phyloP scores from a whole-genome alignment of 2,797 vertebrate genomes.

The Tenualosa ilisha region DNA sequence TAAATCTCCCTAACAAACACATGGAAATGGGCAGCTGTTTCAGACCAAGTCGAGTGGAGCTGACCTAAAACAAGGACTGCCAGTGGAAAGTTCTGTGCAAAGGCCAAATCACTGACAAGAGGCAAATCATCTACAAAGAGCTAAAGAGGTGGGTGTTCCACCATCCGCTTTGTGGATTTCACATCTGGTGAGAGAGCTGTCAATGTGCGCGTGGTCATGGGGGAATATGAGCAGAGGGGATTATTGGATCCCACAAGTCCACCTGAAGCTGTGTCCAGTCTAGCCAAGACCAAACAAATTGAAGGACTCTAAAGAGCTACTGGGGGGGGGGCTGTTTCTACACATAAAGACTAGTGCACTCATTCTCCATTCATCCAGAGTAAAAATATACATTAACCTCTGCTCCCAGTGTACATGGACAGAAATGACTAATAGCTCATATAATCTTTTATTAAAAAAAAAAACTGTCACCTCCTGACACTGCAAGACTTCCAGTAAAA shows the following conservation, averaged over 20 bases:
- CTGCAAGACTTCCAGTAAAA: neutral
- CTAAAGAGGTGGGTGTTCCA: neutral
- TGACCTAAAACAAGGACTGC: conserved; percentile 3
- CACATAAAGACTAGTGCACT: neutral
- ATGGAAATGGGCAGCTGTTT: neutral
- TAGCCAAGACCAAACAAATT: neutral
- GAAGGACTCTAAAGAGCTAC: neutral
- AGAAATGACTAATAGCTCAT: neutral
- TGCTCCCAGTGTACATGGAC: neutral
- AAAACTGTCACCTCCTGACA: neutral
- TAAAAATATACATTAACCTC: neutral
- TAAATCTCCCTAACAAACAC: neutral
- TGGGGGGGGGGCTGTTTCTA: neutral
- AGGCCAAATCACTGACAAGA: conserved; percentile 24
- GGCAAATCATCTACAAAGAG: neutral
- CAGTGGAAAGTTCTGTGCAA: conserved; percentile 9
- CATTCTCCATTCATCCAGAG: neutral
- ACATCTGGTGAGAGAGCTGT: conserved; percentile 28
- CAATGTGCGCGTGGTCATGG: neutral
- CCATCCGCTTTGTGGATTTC: neutral
- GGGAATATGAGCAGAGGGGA: neutral
- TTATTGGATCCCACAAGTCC: neutral
- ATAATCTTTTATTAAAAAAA: neutral
- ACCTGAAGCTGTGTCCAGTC: neutral
- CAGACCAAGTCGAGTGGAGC: neutral